A percentile compares a stretch with the other conserved stretches of the same genome.
phyloP scores from a whole-genome alignment of 2,113 vertebrate genomes.

The Neoarius graeffei region DNA sequence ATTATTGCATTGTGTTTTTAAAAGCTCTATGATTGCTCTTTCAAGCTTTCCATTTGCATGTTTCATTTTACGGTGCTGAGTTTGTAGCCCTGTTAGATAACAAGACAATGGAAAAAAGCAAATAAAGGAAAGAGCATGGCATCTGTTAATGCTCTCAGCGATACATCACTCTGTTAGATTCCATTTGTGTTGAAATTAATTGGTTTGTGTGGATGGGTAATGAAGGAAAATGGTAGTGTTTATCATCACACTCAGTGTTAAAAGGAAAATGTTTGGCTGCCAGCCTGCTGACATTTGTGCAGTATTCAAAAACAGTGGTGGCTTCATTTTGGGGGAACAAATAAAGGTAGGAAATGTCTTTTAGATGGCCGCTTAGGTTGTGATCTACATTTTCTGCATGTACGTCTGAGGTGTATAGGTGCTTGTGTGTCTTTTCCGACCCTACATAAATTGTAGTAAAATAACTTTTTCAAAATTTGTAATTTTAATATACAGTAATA shows the following conservation, averaged over 20 bases:
- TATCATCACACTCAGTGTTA: slow-evolving; percentile 63
- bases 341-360: neutral
- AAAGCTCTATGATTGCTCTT: slow-evolving; percentile 38
- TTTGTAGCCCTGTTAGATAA: slow-evolving; percentile 34
- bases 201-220: slow-evolving; percentile 68
- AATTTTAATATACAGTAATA: neutral
- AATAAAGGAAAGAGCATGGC: slow-evolving; percentile 56
- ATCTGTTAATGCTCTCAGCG: slow-evolving; percentile 63
- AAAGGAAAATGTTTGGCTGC: slow-evolving; percentile 24
- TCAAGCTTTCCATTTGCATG: slow-evolving; percentile 40
- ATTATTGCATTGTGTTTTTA: slow-evolving; percentile 43
- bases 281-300: slow-evolving; percentile 59
- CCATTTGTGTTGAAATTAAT: slow-evolving; percentile 68
- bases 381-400: neutral
- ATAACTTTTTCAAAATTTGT: neutral
- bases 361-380: no score
- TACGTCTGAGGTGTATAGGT: neutral
- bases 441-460: neutral
- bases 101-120: slow-evolving; percentile 36
- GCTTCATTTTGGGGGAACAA: neutral
- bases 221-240: slow-evolving; percentile 72
- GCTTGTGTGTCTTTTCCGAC: neutral
- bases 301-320: slow-evolving; percentile 49
- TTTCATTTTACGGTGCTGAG: slow-evolving; percentile 9
- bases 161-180: slow-evolving; percentile 68